Base-by-base conservation (phyloP, 2,113 vertebrate species). In the Misgurnus mizolepis region DNA sequence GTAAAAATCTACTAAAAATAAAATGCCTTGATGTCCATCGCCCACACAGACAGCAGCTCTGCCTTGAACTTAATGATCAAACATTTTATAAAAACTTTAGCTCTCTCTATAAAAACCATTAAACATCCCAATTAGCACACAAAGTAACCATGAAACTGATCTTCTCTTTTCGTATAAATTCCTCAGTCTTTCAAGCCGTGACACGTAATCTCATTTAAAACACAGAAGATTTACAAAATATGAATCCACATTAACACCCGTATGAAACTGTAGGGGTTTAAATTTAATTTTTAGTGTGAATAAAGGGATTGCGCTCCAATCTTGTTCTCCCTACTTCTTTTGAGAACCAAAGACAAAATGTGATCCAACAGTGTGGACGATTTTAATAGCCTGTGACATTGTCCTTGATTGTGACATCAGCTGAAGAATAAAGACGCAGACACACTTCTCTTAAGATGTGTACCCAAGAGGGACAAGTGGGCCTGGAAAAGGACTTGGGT, bases 301-400 rank as follows among this genome's bases (percentile, higher is more conserved):
- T 81, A 81, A 81, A 67, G 43, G 71, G 79, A 69, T 60, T 62
- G 56, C 45, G 14, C 22, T 49, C 66, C 67, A n/a, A 58, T 18
- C 70, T 70, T 50, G 41, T 15, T 53, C 55, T 74, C 22, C 62
- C 15, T 39, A 68, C 58, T 60, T 53, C 67, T 45, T 66, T 53
- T 41, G 68, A 64, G 75, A 65, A 56, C 56, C 39, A 40, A 65
- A 69, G 55, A 76, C 67, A 3, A 58, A 67, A 47, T 68, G 64
- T 68, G 68, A 76, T 76, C 62, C 62, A 60, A 67, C 68, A 70
- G 61, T 66, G 61, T 55, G 74, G 39, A 53, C 34, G 49, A 74
- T 68, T 83, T 83, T 76, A 77, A 80, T 66, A 70, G 53, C 47
- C 72, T 27, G 14, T 83, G 55, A 74, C 72, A 76, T 74, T 74